phyloP scores from a whole-genome alignment of 2,888 invertebrate species.

The Hemaris fuciformis region DNA sequence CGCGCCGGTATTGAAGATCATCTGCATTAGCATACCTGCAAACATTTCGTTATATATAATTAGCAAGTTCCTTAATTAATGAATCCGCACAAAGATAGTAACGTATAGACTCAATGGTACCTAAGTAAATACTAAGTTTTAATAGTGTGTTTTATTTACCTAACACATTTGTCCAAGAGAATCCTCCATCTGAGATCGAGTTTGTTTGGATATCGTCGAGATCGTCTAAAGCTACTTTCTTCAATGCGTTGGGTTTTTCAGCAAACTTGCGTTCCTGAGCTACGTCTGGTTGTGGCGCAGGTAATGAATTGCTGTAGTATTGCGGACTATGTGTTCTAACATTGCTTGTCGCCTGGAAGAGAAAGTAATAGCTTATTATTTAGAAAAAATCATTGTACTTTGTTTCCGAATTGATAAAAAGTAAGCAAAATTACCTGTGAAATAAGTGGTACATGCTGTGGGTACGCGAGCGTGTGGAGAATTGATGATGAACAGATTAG shows the following conservation, averaged over 20 bases:
- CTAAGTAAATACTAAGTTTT: no score
- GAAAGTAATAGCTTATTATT: neutral
- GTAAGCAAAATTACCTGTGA: slow-evolving; percentile 58
- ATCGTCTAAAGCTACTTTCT: slow-evolving; percentile 92
- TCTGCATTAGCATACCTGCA: slow-evolving; percentile 81
- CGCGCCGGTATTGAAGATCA: slow-evolving; percentile 88
- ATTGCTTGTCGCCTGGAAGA: slow-evolving; percentile 70
- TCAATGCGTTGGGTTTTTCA: slow-evolving; percentile 93
- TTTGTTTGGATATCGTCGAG: slow-evolving; percentile 91
- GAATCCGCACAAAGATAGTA: no score
- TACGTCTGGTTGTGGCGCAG: slow-evolving; percentile 55
- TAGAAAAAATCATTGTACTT: neutral
- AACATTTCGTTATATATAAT: slow-evolving; percentile 8
- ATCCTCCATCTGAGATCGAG: slow-evolving; percentile 89
- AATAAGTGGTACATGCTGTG: slow-evolving; percentile 73
- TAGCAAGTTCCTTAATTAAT: slow-evolving; percentile 21
- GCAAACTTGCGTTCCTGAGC: slow-evolving; percentile 89
- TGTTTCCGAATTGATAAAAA: neutral
- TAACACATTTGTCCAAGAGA: slow-evolving; percentile 94
- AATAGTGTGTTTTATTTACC: slow-evolving; percentile 76
- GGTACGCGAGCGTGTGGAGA: slow-evolving; percentile 86
- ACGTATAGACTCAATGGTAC: no score
- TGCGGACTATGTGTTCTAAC: slow-evolving; percentile 73
- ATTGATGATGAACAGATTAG: slow-evolving; percentile 85
- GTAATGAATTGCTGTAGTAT: slow-evolving; percentile 74